phyloP scores from a whole-genome alignment of 2,113 vertebrate genomes.

The Perccottus glenii region DNA sequence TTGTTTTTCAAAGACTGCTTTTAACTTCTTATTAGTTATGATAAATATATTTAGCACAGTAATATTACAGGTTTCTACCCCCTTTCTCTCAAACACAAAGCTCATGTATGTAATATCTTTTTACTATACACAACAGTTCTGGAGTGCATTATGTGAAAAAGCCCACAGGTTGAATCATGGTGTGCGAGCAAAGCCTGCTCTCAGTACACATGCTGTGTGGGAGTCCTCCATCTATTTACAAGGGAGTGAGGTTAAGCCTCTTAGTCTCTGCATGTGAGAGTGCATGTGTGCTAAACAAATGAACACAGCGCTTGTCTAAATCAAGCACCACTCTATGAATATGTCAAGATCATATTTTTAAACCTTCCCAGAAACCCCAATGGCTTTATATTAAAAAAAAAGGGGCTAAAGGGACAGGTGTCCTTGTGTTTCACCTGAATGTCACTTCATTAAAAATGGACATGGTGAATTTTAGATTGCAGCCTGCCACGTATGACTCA shows the following conservation, averaged over 20 bases:
- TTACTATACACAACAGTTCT: conserved; percentile 39
- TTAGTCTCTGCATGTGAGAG: conserved; percentile 19
- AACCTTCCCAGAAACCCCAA: conserved; percentile 14
- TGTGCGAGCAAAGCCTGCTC: conserved; percentile 51
- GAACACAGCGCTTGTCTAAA: not conserved
- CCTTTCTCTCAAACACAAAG: conserved; percentile 9
- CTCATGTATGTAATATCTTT: conserved; percentile 6
- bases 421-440: conserved; percentile 20
- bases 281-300: conserved; percentile 1
- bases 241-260: conserved; percentile 21
- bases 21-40: not conserved
- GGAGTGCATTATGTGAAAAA: conserved; percentile 41
- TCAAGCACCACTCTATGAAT: conserved; percentile 26
- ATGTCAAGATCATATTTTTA: conserved; percentile 21
- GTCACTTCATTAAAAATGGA: conserved; percentile 15
- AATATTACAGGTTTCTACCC: not conserved
- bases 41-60: not conserved
- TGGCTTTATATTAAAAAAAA: conserved; percentile 10
- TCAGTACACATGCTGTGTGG: conserved; percentile 72
- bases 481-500: not conserved
- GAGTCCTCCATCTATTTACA: conserved; percentile 57
- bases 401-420: conserved; percentile 11
- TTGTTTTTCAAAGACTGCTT: not conserved
- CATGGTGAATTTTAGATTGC: not conserved
- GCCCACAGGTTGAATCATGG: conserved; percentile 70